Evolutionary conservation across 2,113 vertebrate species (phyloP), one percentile per base, ranked within the genome.

Genomic region (Anser brachyrhynchus): DNA sequence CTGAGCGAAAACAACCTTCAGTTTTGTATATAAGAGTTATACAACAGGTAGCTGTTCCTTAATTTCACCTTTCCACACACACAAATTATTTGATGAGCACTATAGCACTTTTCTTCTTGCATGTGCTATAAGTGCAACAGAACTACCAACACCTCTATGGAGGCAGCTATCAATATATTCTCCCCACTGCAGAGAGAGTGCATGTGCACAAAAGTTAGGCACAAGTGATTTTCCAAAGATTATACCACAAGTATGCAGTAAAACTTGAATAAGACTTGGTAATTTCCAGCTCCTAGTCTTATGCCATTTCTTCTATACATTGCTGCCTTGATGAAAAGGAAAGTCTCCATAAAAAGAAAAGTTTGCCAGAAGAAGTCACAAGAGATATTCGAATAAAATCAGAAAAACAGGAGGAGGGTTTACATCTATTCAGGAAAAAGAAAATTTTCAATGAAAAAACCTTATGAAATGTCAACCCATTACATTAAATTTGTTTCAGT

Each of bases 151-250:
- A 95, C 95, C 90, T 97, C 96, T 88, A 94, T 90, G 90, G 95
- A 97, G 89, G 89, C 94, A 97, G 89, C 81, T 89, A 87, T 90
- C 92, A 88, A 87, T 70, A 92, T 85, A 79, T 82, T 96, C 92
- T 97, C 94, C 93, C 92, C 66, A 51, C 91, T 89, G 90, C 85
- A 95, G 94, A 92, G 91, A 97, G 96, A 94, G 91, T 92, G 91
- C 93, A 54, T 95, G 96, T 97, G 96, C 91, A 29, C 96, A 76
- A 52, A 93, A 95, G 61, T 58, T 54, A 96, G 95, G 93, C 91
- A 96, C 95, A 93, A 85, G 91, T 78, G 94, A 97, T 84, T 92
- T 95, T 74, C 76, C 89, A 29, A 92, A 90, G 88, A 55, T 76
- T 52, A 88, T 65, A 90, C 58, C 69, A 80, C 69, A 78, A 78